A percentile compares a stretch with the other conserved stretches of the same genome.
Conservation (phyloP, 2,797 vertebrate species). For the Bufotes viridis region DNA sequence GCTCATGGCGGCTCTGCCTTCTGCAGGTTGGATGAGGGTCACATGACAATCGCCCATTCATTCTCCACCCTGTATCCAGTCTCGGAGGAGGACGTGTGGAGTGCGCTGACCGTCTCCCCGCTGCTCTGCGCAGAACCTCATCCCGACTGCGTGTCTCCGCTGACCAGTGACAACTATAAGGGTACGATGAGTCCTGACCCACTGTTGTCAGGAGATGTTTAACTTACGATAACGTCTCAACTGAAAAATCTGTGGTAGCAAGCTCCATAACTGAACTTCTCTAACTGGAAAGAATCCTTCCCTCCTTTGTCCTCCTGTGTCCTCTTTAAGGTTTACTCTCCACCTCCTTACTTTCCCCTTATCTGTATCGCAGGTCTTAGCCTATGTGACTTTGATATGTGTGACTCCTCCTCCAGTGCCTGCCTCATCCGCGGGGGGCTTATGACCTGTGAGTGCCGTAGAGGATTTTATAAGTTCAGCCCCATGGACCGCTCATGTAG, state of each 20-base stretch:
- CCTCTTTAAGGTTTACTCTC: neutral
- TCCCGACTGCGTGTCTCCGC: neutral
- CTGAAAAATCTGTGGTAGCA: too few species aligned
- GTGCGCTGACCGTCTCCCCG: neutral
- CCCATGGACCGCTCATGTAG: conserved; percentile 20
- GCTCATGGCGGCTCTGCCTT: neutral
- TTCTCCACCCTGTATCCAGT: conserved; percentile 31
- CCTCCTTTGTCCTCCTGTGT: too few species aligned
- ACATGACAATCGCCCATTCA: conserved; percentile 4
- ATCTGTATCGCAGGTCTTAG: conserved; percentile 1
- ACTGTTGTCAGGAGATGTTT: neutral
- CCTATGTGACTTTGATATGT: conserved; percentile 28
- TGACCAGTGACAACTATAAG: conserved; percentile 28
- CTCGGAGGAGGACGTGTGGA: conserved; percentile 9
- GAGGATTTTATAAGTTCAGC: conserved; percentile 25
- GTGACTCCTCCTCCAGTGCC: conserved; percentile 29
- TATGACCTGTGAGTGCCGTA: conserved; percentile 15
- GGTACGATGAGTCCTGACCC: neutral
- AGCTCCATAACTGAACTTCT: too few species aligned
- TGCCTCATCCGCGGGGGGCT: conserved; percentile 7
- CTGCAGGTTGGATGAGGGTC: neutral
- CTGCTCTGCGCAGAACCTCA: neutral
- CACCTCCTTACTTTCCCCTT: neutral
- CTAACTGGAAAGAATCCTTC: too few species aligned
- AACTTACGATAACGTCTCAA: too few species aligned